Percentiles rank a stretch among this genome's conserved stretches.
These are phyloP conservation scores for Adineta ricciae DNA, from an alignment of 2,888 invertebrate genomes.

Conservation along the genomic window DNA sequence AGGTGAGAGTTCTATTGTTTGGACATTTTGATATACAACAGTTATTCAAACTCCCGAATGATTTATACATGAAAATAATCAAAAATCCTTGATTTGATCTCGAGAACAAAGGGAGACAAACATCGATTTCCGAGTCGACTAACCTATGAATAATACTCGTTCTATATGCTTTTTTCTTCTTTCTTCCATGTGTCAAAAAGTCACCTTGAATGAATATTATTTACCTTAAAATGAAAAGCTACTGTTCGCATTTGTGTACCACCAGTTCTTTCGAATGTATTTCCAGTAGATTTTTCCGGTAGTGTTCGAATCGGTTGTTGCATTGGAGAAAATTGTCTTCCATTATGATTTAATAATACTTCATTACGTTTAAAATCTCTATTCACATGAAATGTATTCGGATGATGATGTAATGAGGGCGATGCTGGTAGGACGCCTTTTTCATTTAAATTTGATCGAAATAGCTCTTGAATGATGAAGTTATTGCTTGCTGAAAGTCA, in stretches of 20 bases:
- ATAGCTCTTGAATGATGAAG: constrained; percentile 29
- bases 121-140: background rate
- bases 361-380: background rate
- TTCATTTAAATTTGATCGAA: constrained; percentile 28
- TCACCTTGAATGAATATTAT: background rate
- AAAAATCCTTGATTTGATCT: too few species aligned
- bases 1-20: too few species aligned
- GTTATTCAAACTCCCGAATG: too few species aligned
- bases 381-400: background rate
- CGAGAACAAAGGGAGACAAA: background rate
- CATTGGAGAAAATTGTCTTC: background rate
- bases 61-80: too few species aligned
- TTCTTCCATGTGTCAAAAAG: too few species aligned
- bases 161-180: too few species aligned
- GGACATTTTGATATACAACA: too few species aligned
- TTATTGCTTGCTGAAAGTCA: constrained; percentile 28
- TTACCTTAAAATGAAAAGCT: constrained; percentile 33
- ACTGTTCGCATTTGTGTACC: constrained; percentile 28
- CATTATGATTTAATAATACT: background rate
- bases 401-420: background rate
- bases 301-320: background rate
- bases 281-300: background rate
- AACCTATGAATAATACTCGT: background rate
- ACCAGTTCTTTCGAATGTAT: constrained; percentile 14
- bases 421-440: constrained; percentile 30